Evolutionary conservation across 2,797 vertebrate genomes (phyloP), one percentile per base, ranked within the genome.

Genomic region (Kryptopterus vitreolus): DNA sequence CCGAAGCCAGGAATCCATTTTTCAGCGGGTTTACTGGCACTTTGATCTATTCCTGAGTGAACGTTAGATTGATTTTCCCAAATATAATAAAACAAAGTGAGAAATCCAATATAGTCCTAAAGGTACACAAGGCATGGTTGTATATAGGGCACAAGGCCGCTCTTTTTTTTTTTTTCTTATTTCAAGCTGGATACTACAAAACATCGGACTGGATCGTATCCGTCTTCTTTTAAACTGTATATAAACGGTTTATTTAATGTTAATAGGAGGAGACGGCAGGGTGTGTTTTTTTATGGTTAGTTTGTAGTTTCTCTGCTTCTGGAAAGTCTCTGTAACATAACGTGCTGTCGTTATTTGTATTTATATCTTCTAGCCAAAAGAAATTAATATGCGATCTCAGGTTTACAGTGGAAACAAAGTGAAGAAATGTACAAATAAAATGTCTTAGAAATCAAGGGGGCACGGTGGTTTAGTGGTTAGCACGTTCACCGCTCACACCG

Each of bases 21-120:
- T 61, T 24, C 59, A 79, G 50, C 18, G 2, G 4, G 26, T 78
- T 78, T 48, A 26, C 52, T 70, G 66, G 29, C 55, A 78, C 62
- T 52, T 63, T 78, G 38, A 78, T 62, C 46, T 77, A 55, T 77
- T 66, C 57, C 38, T 77, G 48, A 31, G 46, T 72, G 29, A 72
- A 35, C 26, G 6, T 53, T 52, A 53, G 46, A 68, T 46, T 70
- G 18, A 69, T 59, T 70, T 59, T 57, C 12, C 6, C 8, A 50
- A 58, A 43, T 22, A 58, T 22, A 57, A 29, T 46, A 58, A 58
- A 78, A 78, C 46, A 58, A 10, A 78, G 15, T 31, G n/a, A 26
- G 16, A 46, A 46, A 77, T 53, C 12, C 12, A 18, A 18, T 33
- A 16, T 26, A 66, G 12, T 16, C 26, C 53, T 15, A 53, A 50